phyloP scores from a whole-genome alignment of 2,888 invertebrate species.

The Patella depressa region DNA sequence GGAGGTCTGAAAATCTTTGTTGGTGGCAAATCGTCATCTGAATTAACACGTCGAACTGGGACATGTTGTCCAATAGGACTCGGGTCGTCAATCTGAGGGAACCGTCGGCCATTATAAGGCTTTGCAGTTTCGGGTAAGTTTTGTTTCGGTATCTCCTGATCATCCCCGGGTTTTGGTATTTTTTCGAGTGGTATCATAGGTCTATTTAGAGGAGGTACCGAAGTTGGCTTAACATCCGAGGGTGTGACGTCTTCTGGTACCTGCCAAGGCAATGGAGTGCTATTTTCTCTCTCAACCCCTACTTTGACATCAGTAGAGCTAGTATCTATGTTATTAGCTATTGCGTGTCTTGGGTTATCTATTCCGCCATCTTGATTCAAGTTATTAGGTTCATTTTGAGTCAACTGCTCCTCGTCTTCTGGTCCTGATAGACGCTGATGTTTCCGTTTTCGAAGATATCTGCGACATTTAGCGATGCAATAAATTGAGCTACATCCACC shows the following conservation, averaged over 20 bases:
- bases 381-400: neutral
- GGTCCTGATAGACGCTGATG: conserved; percentile 15
- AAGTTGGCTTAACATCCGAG: neutral
- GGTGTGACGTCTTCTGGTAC: neutral
- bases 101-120: neutral
- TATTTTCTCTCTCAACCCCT: neutral
- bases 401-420: neutral
- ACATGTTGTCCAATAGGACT: neutral
- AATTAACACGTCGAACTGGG: neutral
- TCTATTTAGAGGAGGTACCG: neutral
- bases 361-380: conserved; percentile 2
- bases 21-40: neutral
- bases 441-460: conserved; percentile 35
- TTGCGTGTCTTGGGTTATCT: neutral
- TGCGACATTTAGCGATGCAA: conserved; percentile 46
- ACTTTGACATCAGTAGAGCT: neutral
- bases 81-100: neutral
- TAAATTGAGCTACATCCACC: conserved; percentile 53
- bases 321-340: neutral
- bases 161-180: neutral
- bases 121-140: neutral
- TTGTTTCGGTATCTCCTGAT: neutral
- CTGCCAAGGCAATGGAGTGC: conserved; percentile 1
- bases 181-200: neutral
- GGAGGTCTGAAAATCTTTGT: neutral